A percentile compares a stretch with the other conserved stretches of the same genome.
These are phyloP conservation scores for Pseudorasbora parva DNA, from an alignment of 2,113 vertebrate species.

Conservation along the genomic window DNA sequence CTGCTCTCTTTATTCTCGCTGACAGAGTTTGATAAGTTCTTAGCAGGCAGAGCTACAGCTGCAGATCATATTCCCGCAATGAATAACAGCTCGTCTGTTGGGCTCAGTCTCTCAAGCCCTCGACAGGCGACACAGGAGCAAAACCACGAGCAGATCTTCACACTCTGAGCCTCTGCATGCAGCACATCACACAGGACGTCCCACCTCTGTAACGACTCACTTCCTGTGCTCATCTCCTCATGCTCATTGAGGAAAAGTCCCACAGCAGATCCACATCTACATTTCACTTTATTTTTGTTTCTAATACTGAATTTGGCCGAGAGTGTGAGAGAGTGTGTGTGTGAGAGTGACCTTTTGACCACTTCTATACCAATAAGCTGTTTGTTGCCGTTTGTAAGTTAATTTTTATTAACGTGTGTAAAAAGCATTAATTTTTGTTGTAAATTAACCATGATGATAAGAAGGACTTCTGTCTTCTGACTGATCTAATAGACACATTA, in stretches of 20 bases:
- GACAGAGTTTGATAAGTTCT: conserved; percentile 76
- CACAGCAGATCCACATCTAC: background rate
- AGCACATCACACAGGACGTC: too few relatives aligned
- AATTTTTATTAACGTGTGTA: background rate
- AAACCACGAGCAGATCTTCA: background rate
- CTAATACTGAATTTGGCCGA: background rate
- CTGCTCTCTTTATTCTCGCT: background rate
- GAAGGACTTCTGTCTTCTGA: background rate
- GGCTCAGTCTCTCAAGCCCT: conserved; percentile 40
- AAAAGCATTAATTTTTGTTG: conserved; percentile 26
- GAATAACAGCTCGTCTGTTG: background rate
- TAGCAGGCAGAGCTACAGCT: conserved; percentile 68
- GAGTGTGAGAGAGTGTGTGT: too few relatives aligned
- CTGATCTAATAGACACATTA: background rate
- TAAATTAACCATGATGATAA: background rate
- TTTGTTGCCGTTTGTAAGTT: background rate
- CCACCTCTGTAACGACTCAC: too few relatives aligned
- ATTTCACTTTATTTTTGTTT: background rate
- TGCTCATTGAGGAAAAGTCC: background rate
- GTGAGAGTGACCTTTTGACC: too few relatives aligned
- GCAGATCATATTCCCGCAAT: conserved; percentile 53
- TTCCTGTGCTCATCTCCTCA: background rate
- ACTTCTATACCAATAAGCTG: background rate
- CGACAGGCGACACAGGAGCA: conserved; percentile 61
- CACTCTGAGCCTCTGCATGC: conserved; percentile 62